Percentiles rank a stretch among this genome's conserved stretches.
These are phyloP conservation scores for Cinara cedri DNA, from an alignment of 2,888 invertebrate genomes.

Conservation along the genomic window DNA sequence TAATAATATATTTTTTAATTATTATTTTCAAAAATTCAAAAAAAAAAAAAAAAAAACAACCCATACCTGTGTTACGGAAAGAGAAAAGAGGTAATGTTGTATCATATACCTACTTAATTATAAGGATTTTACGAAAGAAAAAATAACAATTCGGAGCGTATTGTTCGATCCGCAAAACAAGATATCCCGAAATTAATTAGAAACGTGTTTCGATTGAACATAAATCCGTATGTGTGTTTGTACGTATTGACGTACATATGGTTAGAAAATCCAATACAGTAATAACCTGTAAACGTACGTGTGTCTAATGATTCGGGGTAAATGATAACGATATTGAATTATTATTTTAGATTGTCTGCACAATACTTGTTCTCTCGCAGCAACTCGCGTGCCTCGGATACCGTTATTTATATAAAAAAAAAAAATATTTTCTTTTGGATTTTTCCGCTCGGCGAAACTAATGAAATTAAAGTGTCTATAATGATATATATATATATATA, in stretches of 20 bases:
- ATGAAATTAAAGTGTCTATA: no score
- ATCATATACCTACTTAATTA: no score
- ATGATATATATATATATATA: no score
- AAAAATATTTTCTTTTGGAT: not conserved
- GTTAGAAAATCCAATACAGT: slow-evolving; percentile 3
- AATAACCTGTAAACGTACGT: not conserved
- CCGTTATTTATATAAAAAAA: not conserved
- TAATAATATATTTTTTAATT: no score
- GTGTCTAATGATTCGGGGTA: no score
- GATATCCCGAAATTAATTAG: not conserved
- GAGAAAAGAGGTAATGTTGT: no score
- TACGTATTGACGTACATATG: not conserved
- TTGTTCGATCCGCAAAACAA: not conserved
- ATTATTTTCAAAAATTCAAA: no score
- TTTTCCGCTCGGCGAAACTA: no score
- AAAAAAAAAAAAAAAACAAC: no score
- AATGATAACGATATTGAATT: not conserved
- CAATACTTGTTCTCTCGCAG: not conserved
- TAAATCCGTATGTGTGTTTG: not conserved
- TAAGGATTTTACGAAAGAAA: not conserved
- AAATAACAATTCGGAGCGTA: not conserved
- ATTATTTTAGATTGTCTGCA: slow-evolving; percentile 7
- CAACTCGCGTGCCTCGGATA: not conserved
- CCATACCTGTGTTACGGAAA: no score
- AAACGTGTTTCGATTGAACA: not conserved